A percentile compares a stretch with the other conserved stretches of the same genome.
These are phyloP conservation scores for Pseudomyrmex flavicornis DNA, from an alignment of 1,140 invertebrate genomes.

Conservation along the genomic window DNA sequence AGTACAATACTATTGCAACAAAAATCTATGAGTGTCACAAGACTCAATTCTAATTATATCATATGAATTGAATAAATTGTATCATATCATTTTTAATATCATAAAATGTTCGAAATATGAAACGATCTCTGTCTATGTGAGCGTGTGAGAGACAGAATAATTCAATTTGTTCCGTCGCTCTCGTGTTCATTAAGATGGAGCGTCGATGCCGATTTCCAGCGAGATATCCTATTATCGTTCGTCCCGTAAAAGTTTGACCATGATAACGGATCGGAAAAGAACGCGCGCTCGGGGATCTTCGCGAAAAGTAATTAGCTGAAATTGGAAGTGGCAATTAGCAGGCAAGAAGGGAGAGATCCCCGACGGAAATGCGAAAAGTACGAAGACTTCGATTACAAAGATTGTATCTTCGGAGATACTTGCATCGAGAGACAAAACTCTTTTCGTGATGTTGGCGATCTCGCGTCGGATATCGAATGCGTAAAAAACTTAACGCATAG, in stretches of 20 bases:
- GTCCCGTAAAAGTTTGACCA: constrained; percentile 27
- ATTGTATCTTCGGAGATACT: constrained; percentile 19
- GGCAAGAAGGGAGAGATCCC: neutral
- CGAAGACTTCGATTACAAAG: constrained; percentile 66
- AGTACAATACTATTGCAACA: no score
- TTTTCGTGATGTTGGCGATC: constrained; percentile 2
- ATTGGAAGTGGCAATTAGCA: constrained; percentile 73
- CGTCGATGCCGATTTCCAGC: constrained; percentile 18
- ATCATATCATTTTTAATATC: no score
- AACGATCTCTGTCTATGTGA: neutral
- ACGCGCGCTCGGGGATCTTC: constrained; percentile 49
- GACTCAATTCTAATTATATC: no score
- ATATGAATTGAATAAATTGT: no score
- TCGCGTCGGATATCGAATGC: neutral
- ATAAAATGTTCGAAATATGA: neutral
- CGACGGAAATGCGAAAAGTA: constrained; percentile 52
- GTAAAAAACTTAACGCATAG: neutral
- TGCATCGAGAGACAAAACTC: constrained; percentile 5
- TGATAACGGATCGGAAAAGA: constrained; percentile 46
- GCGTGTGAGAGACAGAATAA: neutral
- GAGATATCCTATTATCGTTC: constrained; percentile 41
- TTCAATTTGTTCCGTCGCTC: neutral
- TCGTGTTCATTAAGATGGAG: constrained; percentile 1
- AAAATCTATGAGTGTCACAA: no score
- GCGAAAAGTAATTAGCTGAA: constrained; percentile 75